These are phyloP conservation scores for Crax fasciolata DNA, from an alignment of 2,797 vertebrate species.

Conservation along the genomic window DNA sequence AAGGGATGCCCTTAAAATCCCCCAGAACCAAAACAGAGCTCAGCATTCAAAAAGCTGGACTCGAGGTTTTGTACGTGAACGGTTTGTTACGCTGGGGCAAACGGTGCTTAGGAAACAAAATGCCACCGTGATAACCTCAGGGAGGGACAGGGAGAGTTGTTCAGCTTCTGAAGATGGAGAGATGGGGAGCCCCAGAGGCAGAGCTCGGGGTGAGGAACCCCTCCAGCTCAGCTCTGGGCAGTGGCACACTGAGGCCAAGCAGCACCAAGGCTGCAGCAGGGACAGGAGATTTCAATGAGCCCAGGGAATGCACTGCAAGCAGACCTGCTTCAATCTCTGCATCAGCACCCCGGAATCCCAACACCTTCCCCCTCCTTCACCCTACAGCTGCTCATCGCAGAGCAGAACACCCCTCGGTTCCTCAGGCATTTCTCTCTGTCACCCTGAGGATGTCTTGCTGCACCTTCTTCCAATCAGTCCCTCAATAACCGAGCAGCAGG, in stretches of 20 bases:
- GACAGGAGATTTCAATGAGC: not conserved
- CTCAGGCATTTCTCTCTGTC: not conserved
- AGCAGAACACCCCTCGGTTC: fast-evolving
- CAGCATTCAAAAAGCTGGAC: fast-evolving
- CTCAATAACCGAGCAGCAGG: no score
- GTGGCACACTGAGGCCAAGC: no score
- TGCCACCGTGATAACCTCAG: fast-evolving
- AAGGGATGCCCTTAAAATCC: not conserved
- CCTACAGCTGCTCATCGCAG: fast-evolving
- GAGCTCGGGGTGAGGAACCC: not conserved
- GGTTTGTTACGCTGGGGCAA: not conserved
- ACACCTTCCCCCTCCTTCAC: not conserved
- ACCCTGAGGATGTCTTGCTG: not conserved
- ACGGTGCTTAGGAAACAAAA: fast-evolving
- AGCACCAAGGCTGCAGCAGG: not conserved
- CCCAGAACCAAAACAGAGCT: fast-evolving
- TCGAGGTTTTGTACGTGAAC: fast-evolving
- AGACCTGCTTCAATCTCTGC: no score
- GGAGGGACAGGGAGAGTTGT: not conserved
- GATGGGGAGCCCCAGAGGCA: not conserved
- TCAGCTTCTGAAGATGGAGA: slow-evolving; percentile 62
- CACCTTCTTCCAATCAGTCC: no score
- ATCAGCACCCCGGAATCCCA: not conserved
- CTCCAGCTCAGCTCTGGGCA: not conserved
- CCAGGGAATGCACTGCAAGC: fast-evolving